These are phyloP conservation scores for Paramisgurnus dabryanus DNA, from an alignment of 2,113 vertebrate genomes.

Conservation along the genomic window DNA sequence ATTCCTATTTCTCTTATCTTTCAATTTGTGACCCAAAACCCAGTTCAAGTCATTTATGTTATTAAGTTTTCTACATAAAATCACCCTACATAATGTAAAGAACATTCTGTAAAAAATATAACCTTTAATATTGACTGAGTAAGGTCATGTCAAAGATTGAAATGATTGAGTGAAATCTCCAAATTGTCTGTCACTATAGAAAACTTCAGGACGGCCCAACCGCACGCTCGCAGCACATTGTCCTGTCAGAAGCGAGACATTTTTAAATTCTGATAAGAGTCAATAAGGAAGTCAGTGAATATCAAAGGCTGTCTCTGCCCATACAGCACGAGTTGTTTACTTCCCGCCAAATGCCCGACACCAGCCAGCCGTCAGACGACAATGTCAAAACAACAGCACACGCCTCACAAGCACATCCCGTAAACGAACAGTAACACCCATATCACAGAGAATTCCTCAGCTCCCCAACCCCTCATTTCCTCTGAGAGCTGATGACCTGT, in stretches of 20 bases:
- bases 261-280: constrained; percentile 44
- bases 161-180: too few species aligned
- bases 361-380: constrained; percentile 67
- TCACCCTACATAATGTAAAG: too few species aligned
- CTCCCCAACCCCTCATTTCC: constrained; percentile 61
- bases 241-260: constrained; percentile 46
- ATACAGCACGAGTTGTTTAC: constrained; percentile 69
- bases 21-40: too few species aligned
- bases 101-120: too few species aligned
- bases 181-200: not conserved
- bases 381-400: constrained; percentile 76
- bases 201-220: not conserved
- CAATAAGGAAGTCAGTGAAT: constrained; percentile 52
- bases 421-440: constrained; percentile 67
- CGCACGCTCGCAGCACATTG: constrained; percentile 20
- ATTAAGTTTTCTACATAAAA: too few species aligned
- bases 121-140: too few species aligned
- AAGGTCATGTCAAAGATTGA: too few species aligned
- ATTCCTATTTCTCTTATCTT: too few species aligned
- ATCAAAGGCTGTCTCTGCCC: constrained; percentile 48
- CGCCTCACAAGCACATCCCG: constrained; percentile 71
- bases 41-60: too few species aligned
- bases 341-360: constrained; percentile 71
- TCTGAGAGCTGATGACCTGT: constrained; percentile 56
- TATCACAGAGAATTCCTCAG: constrained; percentile 57